These are phyloP conservation scores for Gorilla gorilla DNA, from an alignment of 2,113 vertebrate genomes.

Conservation along the genomic window DNA sequence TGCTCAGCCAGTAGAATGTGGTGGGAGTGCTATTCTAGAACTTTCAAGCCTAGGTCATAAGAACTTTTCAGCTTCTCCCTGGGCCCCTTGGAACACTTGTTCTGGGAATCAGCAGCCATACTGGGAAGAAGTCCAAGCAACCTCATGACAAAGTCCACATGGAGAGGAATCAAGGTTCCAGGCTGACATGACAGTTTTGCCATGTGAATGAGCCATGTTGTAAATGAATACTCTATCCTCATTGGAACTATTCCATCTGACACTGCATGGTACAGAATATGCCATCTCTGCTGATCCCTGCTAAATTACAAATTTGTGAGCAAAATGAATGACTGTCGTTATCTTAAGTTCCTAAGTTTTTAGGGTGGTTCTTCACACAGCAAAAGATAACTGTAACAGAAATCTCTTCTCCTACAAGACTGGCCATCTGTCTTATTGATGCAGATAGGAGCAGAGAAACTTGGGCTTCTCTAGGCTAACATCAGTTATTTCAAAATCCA, in stretches of 20 bases:
- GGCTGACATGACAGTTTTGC: not conserved
- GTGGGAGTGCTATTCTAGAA: not conserved
- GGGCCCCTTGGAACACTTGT: not conserved
- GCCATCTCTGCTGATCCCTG: not conserved
- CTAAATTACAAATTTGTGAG: not conserved
- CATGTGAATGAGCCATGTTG: not conserved
- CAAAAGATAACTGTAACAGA: not conserved
- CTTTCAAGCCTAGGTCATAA: not conserved
- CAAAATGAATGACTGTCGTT: not conserved
- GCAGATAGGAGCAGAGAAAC: not conserved
- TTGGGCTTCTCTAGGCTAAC: too few relatives aligned
- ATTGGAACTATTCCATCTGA: not conserved
- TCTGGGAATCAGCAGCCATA: not conserved
- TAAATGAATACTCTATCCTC: not conserved
- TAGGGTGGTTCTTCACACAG: not conserved
- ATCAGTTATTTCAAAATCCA: not conserved
- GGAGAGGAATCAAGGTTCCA: not conserved
- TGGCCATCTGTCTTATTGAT: not conserved
- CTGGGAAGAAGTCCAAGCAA: not conserved
- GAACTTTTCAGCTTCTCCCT: not conserved
- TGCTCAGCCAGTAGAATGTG: not conserved
- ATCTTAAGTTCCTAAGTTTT: not conserved
- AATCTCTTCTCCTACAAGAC: not conserved
- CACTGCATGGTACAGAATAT: not conserved
- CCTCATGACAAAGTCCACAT: accelerated